These are phyloP conservation scores for Eupithecia tripunctaria DNA, from an alignment of 2,888 invertebrate species.

Conservation along the genomic window DNA sequence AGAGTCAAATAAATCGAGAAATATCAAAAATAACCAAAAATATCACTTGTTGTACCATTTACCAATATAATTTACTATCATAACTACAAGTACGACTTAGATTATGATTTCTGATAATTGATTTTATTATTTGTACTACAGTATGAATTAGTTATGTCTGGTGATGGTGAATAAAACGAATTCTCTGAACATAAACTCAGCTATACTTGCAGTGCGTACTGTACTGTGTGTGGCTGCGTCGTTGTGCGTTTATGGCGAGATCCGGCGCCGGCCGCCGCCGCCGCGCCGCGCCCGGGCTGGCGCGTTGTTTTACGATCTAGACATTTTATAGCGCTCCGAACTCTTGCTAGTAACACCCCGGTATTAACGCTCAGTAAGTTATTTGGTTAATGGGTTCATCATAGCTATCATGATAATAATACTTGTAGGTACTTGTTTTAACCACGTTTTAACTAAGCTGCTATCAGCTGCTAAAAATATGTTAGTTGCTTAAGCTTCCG, in stretches of 20 bases:
- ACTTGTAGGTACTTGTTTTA: neutral
- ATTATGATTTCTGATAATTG: no score
- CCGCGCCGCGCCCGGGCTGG: constrained; percentile 6
- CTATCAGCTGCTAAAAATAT: neutral
- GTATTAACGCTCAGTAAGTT: neutral
- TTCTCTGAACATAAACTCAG: neutral
- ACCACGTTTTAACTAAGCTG: neutral
- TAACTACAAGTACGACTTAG: no score
- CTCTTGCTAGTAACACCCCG: neutral
- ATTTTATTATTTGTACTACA: no score
- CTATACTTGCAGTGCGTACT: neutral
- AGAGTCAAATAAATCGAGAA: no score
- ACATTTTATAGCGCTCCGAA: constrained; percentile 24
- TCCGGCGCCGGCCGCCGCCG: constrained; percentile 20
- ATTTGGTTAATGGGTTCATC: neutral
- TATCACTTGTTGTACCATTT: no score
- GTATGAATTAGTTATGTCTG: no score
- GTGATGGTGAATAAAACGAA: no score
- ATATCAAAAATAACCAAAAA: no score
- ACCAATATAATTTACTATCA: no score
- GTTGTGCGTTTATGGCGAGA: constrained; percentile 17
- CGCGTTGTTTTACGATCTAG: constrained; percentile 26
- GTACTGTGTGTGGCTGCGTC: neutral
- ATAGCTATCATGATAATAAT: neutral
- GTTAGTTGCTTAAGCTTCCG: neutral